Evolutionary conservation across 2,888 invertebrate species (phyloP).

Genomic region (Blastobasis adustella): DNA sequence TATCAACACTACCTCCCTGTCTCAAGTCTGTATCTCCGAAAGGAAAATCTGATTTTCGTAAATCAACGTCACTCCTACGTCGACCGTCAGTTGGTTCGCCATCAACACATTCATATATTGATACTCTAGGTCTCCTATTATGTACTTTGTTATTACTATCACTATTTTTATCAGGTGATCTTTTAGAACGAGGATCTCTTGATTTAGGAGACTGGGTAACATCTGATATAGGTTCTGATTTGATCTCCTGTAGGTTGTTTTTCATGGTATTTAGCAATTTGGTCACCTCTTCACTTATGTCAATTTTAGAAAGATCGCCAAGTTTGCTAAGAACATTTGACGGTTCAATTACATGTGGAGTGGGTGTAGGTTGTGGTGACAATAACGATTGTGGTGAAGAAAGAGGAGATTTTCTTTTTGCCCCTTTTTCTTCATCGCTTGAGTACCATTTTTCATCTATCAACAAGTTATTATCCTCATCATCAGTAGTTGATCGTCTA

Average conservation of each 20-base stretch:
- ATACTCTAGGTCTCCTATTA: slow-evolving; percentile 54
- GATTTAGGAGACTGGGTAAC: slow-evolving; percentile 36
- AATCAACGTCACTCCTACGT: slow-evolving; percentile 67
- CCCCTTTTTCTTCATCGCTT: slow-evolving; percentile 82
- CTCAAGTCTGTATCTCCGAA: slow-evolving; percentile 81
- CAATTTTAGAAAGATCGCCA: slow-evolving; percentile 82
- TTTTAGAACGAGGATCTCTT: slow-evolving; percentile 57
- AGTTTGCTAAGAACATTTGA: slow-evolving; percentile 75
- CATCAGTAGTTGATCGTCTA: slow-evolving; percentile 69
- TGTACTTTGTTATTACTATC: slow-evolving; percentile 29
- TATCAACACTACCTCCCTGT: slow-evolving; percentile 75
- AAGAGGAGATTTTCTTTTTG: slow-evolving; percentile 50
- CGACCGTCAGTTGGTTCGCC: slow-evolving; percentile 68
- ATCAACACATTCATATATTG: slow-evolving; percentile 77
- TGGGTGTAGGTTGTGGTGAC: slow-evolving; percentile 37
- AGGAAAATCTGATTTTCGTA: slow-evolving; percentile 69
- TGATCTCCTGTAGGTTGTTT: slow-evolving; percentile 57
- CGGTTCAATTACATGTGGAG: slow-evolving; percentile 71
- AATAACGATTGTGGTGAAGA: slow-evolving; percentile 45
- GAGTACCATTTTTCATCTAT: slow-evolving; percentile 85
- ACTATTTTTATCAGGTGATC: slow-evolving; percentile 49
- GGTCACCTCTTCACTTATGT: slow-evolving; percentile 83
- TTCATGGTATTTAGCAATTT: slow-evolving; percentile 79
- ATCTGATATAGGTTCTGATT: slow-evolving; percentile 31
- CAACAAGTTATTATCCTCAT: slow-evolving; percentile 74